Evolutionary conservation across 2,797 vertebrate species (phyloP), one percentile per base, ranked within the genome.

Genomic region (Orientallactaga sibirica): DNA sequence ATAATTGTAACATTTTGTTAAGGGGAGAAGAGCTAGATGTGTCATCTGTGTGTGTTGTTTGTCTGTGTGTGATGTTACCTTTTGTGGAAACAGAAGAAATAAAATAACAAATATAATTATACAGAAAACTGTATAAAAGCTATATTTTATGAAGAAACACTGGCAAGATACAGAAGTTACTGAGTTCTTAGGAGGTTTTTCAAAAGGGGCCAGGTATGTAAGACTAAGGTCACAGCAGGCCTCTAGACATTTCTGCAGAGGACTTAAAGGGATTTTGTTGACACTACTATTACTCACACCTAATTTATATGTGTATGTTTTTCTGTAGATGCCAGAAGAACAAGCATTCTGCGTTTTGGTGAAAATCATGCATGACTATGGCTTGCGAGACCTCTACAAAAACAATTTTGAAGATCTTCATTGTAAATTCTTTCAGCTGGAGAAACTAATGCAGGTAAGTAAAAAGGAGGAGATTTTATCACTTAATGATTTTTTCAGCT

Each of bases 351-450:
- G 99, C 96, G 99, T 99, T 8, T 97, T 99, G 98, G 99, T 99
- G 97, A 99, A 99, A 98, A 99, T 99, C 97, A 99, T 99, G 99
- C 99, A 99, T 90, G 98, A 99, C 81, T 99, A 99, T 37, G 98
- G 99, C 94, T 99, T 99, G 90, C 98, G 99, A 96, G 98, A 98
- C 73, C 99, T 99, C 91, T 99, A 99, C 98, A 99, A 98, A 98
- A 99, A 99, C 98, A 99, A 99, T 98, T 99, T 99, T 97, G 99
- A 99, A 98, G 99, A 99, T 98, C 99, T 99, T 91, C 99, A 99
- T 92, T 99, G 99, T 98, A 99, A 99, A 98, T 99, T 99, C 97
- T 99, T 99, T 98, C 99, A 99, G 92, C 98, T 99, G 97, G 99
- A 99, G 97, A 99, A 98, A 95, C 98, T 99, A 88, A 98, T 99